These are phyloP conservation scores for Colius striatus DNA, from an alignment of 2,113 vertebrate species.

Conservation along the genomic window DNA sequence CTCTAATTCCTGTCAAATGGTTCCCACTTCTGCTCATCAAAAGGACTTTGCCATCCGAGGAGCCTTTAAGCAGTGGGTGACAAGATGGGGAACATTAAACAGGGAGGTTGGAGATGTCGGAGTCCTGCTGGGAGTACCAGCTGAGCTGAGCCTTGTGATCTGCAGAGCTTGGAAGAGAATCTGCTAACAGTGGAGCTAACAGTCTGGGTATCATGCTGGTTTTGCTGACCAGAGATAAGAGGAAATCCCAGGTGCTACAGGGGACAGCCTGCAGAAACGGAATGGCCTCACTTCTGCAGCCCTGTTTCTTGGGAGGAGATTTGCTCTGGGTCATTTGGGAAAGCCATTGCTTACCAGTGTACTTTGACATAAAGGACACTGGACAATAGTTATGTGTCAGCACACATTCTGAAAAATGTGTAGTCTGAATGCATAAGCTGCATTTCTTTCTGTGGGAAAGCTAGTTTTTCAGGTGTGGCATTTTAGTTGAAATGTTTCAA, in stretches of 20 bases:
- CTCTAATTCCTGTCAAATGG: background rate
- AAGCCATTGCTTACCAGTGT: background rate
- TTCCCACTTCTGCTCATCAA: background rate
- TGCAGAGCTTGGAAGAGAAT: background rate
- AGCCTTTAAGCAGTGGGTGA: background rate
- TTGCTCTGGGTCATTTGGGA: background rate
- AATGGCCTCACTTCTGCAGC: background rate
- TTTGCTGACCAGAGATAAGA: background rate
- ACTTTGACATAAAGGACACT: background rate
- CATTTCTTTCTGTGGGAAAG: background rate
- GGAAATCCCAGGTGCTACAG: background rate
- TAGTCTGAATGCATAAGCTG: background rate
- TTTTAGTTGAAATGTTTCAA: background rate
- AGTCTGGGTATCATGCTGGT: rapidly evolving
- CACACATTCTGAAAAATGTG: background rate
- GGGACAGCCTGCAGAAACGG: background rate
- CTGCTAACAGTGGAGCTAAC: background rate
- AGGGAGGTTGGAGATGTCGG: background rate
- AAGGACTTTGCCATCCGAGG: background rate
- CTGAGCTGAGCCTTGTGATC: background rate
- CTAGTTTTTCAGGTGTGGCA: background rate
- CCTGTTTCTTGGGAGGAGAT: background rate
- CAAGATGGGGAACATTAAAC: background rate
- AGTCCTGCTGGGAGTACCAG: background rate
- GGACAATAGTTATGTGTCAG: background rate